Evolutionary conservation across 2,113 vertebrate genomes (phyloP).

Genomic region (Engystomops pustulosus): DNA sequence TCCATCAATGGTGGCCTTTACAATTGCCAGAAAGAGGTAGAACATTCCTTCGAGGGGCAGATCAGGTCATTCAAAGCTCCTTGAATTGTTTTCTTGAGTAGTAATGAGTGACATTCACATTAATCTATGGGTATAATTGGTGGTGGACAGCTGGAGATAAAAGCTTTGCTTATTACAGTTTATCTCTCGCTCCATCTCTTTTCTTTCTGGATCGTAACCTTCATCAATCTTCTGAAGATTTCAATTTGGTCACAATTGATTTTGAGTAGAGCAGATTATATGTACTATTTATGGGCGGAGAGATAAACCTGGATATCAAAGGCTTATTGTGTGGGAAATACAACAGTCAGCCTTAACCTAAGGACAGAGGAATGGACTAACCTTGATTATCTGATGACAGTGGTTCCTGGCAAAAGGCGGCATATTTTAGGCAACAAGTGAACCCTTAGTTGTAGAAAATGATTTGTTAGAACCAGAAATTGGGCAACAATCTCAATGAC

Average conservation of each 20-base stretch:
- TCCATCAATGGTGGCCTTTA: not conserved
- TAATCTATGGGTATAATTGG: not conserved
- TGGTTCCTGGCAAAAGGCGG: not conserved
- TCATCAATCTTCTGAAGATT: conserved; percentile 21
- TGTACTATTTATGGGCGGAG: not conserved
- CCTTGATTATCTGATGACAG: not conserved
- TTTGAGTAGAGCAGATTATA: conserved; percentile 14
- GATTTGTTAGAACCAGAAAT: too few species aligned
- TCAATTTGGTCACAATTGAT: conserved; percentile 19
- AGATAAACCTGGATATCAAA: not conserved
- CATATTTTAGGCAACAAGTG: not conserved
- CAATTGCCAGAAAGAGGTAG: not conserved
- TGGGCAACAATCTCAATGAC: too few species aligned
- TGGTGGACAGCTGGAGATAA: not conserved
- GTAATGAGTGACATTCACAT: not conserved
- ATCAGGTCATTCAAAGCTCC: not conserved
- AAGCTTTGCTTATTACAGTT: conserved; percentile 10
- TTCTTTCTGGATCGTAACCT: not conserved
- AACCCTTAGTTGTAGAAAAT: too few species aligned
- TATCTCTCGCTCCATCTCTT: not conserved
- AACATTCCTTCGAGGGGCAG: not conserved
- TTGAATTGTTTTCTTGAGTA: not conserved
- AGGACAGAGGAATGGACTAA: not conserved
- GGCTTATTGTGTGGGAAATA: not conserved
- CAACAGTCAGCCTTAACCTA: not conserved